Conservation (phyloP, 2,888 invertebrate genomes). For the Colostygia pectinataria region DNA sequence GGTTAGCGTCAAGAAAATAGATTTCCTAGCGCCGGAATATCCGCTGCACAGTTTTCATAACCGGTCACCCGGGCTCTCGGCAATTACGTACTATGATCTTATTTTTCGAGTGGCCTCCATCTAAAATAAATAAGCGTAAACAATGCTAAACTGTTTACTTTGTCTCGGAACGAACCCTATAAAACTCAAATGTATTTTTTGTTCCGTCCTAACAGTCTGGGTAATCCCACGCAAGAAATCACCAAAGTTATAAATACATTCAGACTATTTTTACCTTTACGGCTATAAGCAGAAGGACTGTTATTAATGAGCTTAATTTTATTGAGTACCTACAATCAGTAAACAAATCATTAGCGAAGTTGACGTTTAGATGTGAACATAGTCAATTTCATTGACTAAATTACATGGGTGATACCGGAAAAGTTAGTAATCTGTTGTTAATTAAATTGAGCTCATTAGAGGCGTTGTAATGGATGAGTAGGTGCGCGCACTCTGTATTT, state of each 20-base stretch:
- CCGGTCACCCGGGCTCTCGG: slow-evolving; percentile 29
- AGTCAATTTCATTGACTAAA: slow-evolving; percentile 27
- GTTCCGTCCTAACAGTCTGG: slow-evolving; percentile 15
- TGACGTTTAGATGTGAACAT: slow-evolving; percentile 12
- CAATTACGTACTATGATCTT: slow-evolving; percentile 45
- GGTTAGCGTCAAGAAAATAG: slow-evolving; percentile 23
- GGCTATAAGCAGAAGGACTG: slow-evolving; percentile 12
- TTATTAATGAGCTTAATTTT: slow-evolving; percentile 17
- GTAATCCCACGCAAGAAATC: slow-evolving; percentile 21
- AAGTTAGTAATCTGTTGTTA: slow-evolving; percentile 5
- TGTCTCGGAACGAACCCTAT: slow-evolving; percentile 25
- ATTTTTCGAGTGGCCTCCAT: slow-evolving; percentile 40
- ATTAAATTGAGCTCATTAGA: slow-evolving; percentile 20
- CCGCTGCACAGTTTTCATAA: slow-evolving; percentile 29
- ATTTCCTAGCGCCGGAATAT: slow-evolving; percentile 29
- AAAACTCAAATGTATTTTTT: slow-evolving; percentile 17
- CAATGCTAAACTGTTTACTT: slow-evolving; percentile 30
- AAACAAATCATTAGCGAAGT: slow-evolving; percentile 28
- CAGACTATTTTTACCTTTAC: slow-evolving; percentile 13
- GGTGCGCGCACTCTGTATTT: slow-evolving; percentile 47
- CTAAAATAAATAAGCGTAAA: slow-evolving; percentile 41
- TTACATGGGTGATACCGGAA: slow-evolving; percentile 1
- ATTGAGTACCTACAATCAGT: slow-evolving; percentile 14
- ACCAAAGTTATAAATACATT: slow-evolving; percentile 18
- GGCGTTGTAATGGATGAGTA: slow-evolving; percentile 33